Conservation (phyloP, 2,797 vertebrate species). For the Fundulus diaphanus region DNA sequence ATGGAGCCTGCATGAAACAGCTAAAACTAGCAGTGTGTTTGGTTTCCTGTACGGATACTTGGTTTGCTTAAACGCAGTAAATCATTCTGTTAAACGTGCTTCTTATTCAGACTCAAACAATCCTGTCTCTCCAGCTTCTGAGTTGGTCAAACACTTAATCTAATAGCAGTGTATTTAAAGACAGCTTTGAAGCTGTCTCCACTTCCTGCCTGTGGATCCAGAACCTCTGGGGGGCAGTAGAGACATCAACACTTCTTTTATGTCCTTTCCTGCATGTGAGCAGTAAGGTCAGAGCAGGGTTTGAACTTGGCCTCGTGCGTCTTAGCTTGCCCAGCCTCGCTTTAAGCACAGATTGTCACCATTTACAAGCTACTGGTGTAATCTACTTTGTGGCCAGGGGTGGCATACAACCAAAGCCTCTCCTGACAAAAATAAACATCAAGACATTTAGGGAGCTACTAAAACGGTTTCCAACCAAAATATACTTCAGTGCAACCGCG, state of each 20-base stretch:
- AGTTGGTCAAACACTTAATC: constrained; percentile 47
- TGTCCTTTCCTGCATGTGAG: constrained; percentile 66
- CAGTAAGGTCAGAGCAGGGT: constrained; percentile 76
- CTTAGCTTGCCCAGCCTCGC: constrained; percentile 70
- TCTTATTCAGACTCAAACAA: constrained; percentile 29
- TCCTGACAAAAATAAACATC: constrained; percentile 45
- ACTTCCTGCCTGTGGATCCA: constrained; percentile 55
- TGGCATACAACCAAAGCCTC: constrained; percentile 45
- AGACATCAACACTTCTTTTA: constrained; percentile 68
- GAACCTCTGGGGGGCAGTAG: constrained; percentile 76
- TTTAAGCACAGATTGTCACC: constrained; percentile 77
- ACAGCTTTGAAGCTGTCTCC: constrained; percentile 56
- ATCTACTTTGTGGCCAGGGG: constrained; percentile 58
- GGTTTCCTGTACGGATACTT: constrained; percentile 28
- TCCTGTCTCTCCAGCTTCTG: constrained; percentile 30
- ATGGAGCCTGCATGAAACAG: constrained; percentile 47
- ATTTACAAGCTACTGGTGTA: constrained; percentile 73
- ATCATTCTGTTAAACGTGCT: constrained; percentile 25
- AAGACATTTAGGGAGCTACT: constrained; percentile 49
- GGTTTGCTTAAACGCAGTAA: constrained; percentile 41
- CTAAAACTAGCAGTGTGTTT: constrained; percentile 36
- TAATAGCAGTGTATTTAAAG: constrained; percentile 56
- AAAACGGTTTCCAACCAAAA: constrained; percentile 52
- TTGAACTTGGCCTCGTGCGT: constrained; percentile 78
- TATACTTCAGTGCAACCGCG: constrained; percentile 30